Percentiles rank a stretch among this genome's conserved stretches.
Evolutionary conservation across 53 echinoderm and acorn worm genomes (phyloP).

Genomic region (Paelopatides confundens): DNA sequence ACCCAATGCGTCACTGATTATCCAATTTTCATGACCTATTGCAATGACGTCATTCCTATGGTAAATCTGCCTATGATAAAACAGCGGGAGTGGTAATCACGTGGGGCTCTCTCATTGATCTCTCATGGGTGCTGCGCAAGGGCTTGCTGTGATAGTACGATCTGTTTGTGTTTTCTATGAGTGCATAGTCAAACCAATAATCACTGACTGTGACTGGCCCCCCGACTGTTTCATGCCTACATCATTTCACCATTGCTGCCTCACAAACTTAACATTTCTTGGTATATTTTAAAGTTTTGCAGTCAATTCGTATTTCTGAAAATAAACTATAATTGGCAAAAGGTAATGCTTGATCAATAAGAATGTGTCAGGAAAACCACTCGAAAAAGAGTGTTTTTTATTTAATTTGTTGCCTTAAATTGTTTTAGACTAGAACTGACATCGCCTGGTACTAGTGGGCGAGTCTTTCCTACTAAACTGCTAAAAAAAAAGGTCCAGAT

Average conservation of each 20-base stretch:
- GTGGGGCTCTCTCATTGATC: background rate
- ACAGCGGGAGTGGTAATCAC: conserved; percentile 10
- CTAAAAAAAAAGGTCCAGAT: too few relatives aligned
- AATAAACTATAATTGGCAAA: too few relatives aligned
- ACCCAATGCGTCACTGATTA: conserved; percentile 19
- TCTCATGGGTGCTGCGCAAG: background rate
- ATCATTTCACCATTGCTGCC: background rate
- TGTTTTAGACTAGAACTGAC: too few relatives aligned
- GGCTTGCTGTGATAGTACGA: background rate
- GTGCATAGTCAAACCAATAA: background rate
- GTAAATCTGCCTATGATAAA: background rate
- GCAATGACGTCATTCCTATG: background rate
- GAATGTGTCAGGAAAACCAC: too few relatives aligned
- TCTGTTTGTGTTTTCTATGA: background rate
- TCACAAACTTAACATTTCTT: background rate
- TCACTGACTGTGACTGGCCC: background rate
- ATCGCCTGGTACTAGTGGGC: too few relatives aligned
- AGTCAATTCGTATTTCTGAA: too few relatives aligned
- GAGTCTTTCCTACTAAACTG: too few relatives aligned
- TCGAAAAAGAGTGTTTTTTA: too few relatives aligned
- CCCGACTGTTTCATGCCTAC: background rate
- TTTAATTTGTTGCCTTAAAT: too few relatives aligned
- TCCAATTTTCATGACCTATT: background rate
- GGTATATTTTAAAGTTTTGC: too few relatives aligned
- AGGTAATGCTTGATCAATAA: too few relatives aligned